phyloP scores from a whole-genome alignment of 2,113 vertebrate species.

The Ameiurus melas region DNA sequence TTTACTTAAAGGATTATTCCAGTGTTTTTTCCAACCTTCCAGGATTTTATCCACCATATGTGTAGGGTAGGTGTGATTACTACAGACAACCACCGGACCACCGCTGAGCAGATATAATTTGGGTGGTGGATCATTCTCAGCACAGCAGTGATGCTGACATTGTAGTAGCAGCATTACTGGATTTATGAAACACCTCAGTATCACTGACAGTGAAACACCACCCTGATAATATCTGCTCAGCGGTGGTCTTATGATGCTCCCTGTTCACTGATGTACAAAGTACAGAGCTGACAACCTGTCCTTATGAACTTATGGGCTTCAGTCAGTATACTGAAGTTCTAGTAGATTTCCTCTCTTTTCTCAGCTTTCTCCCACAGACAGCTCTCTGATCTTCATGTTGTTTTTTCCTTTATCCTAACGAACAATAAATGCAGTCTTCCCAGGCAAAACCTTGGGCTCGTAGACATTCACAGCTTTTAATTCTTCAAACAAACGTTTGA shows the following conservation, averaged over 20 bases:
- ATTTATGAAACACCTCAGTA: slow-evolving; percentile 19
- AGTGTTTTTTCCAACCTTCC: neutral
- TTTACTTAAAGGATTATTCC: neutral
- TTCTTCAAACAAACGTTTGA: too few relatives aligned
- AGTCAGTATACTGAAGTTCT: neutral
- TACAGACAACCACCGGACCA: neutral
- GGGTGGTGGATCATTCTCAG: slow-evolving; percentile 18
- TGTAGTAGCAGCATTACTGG: neutral
- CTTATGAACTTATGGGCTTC: neutral
- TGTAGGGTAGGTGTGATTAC: neutral
- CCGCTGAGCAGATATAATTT: slow-evolving; percentile 9
- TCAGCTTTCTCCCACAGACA: too few relatives aligned
- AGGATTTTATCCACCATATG: neutral
- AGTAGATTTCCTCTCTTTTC: too few relatives aligned
- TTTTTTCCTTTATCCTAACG: too few relatives aligned
- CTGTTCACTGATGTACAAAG: neutral
- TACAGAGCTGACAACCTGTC: neutral
- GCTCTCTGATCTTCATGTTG: too few relatives aligned
- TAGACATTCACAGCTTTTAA: too few relatives aligned
- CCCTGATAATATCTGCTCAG: slow-evolving; percentile 17
- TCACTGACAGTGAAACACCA: slow-evolving; percentile 15
- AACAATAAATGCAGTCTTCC: too few relatives aligned
- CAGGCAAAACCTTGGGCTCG: too few relatives aligned
- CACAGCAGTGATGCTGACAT: neutral
- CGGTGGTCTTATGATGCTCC: neutral